These are phyloP conservation scores for Coptodon bakossiorum DNA, from an alignment of 2,113 vertebrate genomes.

Conservation along the genomic window DNA sequence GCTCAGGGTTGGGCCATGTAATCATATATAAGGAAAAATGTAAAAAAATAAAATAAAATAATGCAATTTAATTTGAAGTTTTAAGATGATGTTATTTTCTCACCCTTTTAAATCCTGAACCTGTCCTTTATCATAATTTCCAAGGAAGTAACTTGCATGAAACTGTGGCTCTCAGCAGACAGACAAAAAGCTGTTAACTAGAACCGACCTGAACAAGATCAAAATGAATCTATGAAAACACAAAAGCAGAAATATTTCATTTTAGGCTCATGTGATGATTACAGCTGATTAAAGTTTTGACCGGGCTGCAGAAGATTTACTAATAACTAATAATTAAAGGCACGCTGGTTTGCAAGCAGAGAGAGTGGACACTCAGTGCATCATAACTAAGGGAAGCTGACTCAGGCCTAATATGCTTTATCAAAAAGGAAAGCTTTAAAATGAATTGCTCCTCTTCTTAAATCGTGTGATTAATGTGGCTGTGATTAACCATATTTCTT, in stretches of 20 bases:
- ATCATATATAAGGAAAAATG: not conserved
- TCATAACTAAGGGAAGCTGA: not conserved
- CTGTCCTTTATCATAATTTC: not conserved
- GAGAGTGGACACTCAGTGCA: not conserved
- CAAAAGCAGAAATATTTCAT: not conserved
- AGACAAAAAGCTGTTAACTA: not conserved
- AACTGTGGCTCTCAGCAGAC: not conserved
- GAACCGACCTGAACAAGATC: not conserved
- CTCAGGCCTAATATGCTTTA: not conserved
- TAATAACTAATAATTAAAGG: not conserved
- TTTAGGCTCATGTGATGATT: not conserved
- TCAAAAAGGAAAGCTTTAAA: not conserved
- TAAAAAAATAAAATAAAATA: not conserved
- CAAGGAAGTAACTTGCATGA: not conserved
- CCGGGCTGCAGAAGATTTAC: not conserved
- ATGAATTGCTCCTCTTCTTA: not conserved
- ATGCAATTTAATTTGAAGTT: not conserved
- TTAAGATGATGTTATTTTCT: not conserved
- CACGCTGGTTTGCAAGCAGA: not conserved
- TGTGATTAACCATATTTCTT: too few relatives aligned
- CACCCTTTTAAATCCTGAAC: not conserved
- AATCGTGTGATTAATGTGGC: too few relatives aligned
- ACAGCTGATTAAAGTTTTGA: not conserved
- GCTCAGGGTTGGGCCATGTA: not conserved
- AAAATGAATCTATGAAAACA: not conserved